Percentiles rank a stretch among this genome's conserved stretches.
Evolutionary conservation across 2,888 invertebrate species (phyloP).

Genomic region (Hedychridium roseum): DNA sequence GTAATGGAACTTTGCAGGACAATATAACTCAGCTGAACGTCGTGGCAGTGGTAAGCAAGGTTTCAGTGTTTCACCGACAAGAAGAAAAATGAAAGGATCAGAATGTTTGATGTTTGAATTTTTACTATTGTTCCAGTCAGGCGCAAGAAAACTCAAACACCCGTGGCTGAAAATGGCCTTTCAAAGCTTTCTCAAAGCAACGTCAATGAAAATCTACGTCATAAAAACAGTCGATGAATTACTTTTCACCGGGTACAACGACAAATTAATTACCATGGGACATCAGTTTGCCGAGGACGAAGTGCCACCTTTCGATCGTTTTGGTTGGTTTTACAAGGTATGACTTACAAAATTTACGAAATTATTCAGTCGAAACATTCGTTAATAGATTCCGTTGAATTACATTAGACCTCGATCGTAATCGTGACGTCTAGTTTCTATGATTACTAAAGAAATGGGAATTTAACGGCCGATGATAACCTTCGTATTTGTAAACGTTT

Average conservation of each 20-base stretch:
- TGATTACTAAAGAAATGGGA: too few relatives aligned
- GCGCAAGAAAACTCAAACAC: conserved; percentile 68
- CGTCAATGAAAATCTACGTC: conserved; percentile 69
- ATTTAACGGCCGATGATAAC: too few relatives aligned
- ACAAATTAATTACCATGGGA: conserved; percentile 75
- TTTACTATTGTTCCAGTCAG: conserved; percentile 60
- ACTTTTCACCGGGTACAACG: conserved; percentile 83
- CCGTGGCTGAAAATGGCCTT: conserved; percentile 71
- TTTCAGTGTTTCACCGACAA: conserved; percentile 1
- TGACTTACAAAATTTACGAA: not conserved
- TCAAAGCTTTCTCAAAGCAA: conserved; percentile 68
- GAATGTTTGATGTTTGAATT: not conserved
- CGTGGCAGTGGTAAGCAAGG: conserved; percentile 76
- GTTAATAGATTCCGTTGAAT: too few relatives aligned
- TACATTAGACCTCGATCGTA: too few relatives aligned
- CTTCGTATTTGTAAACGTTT: too few relatives aligned
- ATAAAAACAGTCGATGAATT: conserved; percentile 74
- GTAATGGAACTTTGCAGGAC: conserved; percentile 76
- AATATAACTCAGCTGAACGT: conserved; percentile 78
- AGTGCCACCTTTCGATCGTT: conserved; percentile 74
- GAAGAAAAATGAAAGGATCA: not conserved
- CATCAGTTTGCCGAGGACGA: conserved; percentile 66
- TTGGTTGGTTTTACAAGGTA: conserved; percentile 86
- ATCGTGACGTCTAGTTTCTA: too few relatives aligned
- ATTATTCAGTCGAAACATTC: not conserved